Percentiles rank a stretch among this genome's conserved stretches.
Conservation (phyloP, 92 coral and sea anemone genomes). For the Pocillopora meandrina region DNA sequence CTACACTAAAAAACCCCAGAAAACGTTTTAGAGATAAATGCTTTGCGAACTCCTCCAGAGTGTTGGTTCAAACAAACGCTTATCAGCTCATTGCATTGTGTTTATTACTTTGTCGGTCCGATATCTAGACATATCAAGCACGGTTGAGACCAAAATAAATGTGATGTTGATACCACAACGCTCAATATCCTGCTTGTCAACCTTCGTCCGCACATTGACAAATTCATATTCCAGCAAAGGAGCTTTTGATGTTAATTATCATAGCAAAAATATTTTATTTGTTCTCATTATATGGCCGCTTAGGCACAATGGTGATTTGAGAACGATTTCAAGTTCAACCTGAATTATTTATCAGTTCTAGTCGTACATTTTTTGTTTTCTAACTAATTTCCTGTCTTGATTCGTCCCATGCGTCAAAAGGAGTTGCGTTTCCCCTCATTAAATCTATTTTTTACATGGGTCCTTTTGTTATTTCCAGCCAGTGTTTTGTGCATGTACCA, state of each 20-base stretch:
- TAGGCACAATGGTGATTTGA: background rate
- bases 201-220: background rate
- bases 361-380: background rate
- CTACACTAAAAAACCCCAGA: background rate
- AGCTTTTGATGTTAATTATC: background rate
- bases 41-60: background rate
- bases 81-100: background rate
- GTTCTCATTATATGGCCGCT: background rate
- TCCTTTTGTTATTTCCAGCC: too few relatives aligned
- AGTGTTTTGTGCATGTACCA: too few relatives aligned
- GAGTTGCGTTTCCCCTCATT: too few relatives aligned
- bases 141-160: background rate
- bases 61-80: slow-evolving; percentile 15
- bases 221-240: background rate
- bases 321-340: background rate
- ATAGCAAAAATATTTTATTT: background rate
- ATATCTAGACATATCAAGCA: background rate
- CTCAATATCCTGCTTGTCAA: background rate
- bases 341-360: slow-evolving; percentile 17
- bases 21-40: background rate
- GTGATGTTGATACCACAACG: background rate
- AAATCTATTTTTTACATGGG: too few relatives aligned
- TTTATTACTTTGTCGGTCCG: background rate
- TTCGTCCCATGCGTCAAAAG: too few relatives aligned
- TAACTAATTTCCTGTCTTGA: too few relatives aligned